Evolutionary conservation across 2,113 vertebrate genomes (phyloP).

Genomic region (Ardeotis arabs): DNA sequence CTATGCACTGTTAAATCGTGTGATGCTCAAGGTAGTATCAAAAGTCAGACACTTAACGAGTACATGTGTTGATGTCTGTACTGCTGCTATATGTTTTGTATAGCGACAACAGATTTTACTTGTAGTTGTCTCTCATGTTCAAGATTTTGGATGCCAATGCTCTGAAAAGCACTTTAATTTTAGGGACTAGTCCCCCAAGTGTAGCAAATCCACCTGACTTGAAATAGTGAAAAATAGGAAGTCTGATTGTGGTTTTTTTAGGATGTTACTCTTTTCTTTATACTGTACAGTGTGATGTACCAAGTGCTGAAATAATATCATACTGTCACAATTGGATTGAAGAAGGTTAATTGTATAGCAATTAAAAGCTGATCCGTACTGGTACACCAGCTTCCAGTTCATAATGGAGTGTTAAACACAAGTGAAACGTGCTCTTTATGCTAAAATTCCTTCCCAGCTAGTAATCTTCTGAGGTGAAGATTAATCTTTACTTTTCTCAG

Average conservation of each 20-base stretch:
- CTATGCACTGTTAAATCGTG: slow-evolving; percentile 4
- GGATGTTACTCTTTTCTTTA: slow-evolving; percentile 8
- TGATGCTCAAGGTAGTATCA: background rate
- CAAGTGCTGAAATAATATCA: slow-evolving; percentile 23
- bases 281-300: slow-evolving; percentile 14
- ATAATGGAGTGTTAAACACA: background rate
- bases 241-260: background rate
- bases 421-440: background rate
- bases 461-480: slow-evolving; percentile 1
- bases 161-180: slow-evolving; percentile 72
- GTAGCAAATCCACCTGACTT: slow-evolving; percentile 69
- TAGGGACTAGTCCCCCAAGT: slow-evolving; percentile 42
- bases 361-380: background rate
- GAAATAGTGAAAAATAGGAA: slow-evolving; percentile 53
- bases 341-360: slow-evolving; percentile 23
- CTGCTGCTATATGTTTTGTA: slow-evolving; percentile 42
- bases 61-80: background rate
- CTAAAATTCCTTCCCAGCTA: background rate
- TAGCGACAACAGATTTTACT: slow-evolving; percentile 14
- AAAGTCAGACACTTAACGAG: background rate
- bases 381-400: slow-evolving; percentile 28
- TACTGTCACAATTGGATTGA: slow-evolving; percentile 8
- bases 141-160: slow-evolving; percentile 46
- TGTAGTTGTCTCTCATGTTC: slow-evolving; percentile 62
- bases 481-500: background rate